Evolutionary conservation across 2,113 vertebrate species (phyloP).

Genomic region (Tetrao urogallus): DNA sequence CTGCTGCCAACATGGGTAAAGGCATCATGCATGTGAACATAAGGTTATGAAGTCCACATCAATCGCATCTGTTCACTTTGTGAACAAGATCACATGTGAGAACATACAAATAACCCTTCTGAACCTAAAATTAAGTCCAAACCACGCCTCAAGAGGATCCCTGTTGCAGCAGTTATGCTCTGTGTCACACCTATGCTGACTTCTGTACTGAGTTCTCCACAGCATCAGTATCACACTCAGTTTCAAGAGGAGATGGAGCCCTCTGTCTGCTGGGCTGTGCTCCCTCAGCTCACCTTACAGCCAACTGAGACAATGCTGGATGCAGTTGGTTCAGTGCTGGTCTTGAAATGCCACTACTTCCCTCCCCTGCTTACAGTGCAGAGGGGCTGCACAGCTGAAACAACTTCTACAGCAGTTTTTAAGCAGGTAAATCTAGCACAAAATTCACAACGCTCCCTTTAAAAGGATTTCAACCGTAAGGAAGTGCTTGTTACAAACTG

Average conservation of each 20-base stretch:
- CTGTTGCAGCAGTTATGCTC: neutral
- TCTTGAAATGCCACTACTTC: neutral
- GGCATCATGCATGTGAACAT: neutral
- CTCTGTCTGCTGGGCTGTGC: fast-evolving
- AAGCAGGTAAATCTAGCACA: neutral
- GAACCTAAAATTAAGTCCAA: neutral
- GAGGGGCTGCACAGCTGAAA: neutral
- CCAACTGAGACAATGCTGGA: neutral
- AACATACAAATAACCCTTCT: neutral
- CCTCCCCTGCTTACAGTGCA: neutral
- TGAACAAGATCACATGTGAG: neutral
- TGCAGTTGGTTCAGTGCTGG: neutral
- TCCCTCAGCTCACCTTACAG: neutral
- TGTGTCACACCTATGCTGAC: neutral
- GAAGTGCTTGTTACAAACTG: neutral
- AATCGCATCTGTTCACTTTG: neutral
- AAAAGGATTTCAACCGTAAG: neutral
- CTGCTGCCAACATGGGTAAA: neutral
- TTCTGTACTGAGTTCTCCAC: neutral
- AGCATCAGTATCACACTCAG: neutral
- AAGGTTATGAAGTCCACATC: neutral
- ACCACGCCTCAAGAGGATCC: neutral
- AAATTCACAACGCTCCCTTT: neutral
- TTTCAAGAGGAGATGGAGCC: fast-evolving
- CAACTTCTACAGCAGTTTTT: neutral